A percentile compares a stretch with the other conserved stretches of the same genome.
phyloP scores from a whole-genome alignment of 2,797 vertebrate species.

The Sebastes jordani region DNA sequence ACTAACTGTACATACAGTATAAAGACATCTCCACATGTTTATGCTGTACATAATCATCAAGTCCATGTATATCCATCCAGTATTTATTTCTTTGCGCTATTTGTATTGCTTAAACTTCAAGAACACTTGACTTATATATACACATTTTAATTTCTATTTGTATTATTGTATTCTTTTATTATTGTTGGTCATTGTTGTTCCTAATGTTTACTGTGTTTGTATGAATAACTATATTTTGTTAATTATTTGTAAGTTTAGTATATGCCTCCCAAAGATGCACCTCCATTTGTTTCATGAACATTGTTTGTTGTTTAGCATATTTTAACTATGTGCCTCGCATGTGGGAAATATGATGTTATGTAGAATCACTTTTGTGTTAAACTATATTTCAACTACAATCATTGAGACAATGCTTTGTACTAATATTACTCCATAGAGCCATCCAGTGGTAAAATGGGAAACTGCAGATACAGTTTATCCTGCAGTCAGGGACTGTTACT shows the following conservation, averaged over 20 bases:
- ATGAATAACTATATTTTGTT: not conserved
- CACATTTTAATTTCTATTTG: too few relatives aligned
- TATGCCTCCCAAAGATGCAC: not conserved
- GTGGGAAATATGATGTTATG: not conserved
- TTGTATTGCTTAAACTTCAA: too few relatives aligned
- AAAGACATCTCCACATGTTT: too few relatives aligned
- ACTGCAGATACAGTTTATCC: not conserved
- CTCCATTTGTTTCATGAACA: not conserved
- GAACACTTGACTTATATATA: too few relatives aligned
- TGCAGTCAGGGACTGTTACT: not conserved
- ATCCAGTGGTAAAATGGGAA: slow-evolving; percentile 12
- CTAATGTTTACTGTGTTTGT: not conserved
- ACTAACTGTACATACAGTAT: too few relatives aligned
- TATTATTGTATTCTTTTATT: too few relatives aligned
- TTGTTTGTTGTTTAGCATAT: not conserved
- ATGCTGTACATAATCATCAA: too few relatives aligned
- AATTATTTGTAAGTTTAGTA: not conserved
- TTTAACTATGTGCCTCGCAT: too few relatives aligned
- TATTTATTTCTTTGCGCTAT: too few relatives aligned
- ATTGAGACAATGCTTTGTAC: not conserved
- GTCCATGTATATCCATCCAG: too few relatives aligned
- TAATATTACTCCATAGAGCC: not conserved
- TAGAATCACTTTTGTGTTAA: not conserved
- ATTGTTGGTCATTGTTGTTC: too few relatives aligned
- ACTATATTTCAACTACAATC: not conserved